Evolutionary conservation across 2,797 vertebrate genomes (phyloP), one percentile per base, ranked within the genome.

Genomic region (Myotis pilosus): DNA sequence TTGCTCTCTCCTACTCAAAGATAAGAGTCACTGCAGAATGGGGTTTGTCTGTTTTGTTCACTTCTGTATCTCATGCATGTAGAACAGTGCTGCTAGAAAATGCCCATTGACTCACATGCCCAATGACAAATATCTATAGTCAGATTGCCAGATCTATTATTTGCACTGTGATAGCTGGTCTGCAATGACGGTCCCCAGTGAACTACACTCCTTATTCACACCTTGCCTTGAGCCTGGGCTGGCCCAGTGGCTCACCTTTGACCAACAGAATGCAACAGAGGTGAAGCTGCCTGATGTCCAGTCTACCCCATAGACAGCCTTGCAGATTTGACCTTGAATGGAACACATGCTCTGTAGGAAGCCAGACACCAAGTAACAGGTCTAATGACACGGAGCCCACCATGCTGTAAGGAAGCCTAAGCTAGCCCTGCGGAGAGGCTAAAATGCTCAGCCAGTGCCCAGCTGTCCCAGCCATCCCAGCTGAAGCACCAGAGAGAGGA

Each of bases 71-170:
- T 69, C 76, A 23, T 3, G 9, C 15, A 8, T 57, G 87, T 86
- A 78, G 36, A 96, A 66, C 28, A 66, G 8, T 28, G 25, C 86
- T 86, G 3, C 79, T 68, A 91, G 69, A 94, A 95, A 92, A 86
- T 9, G n/a, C 17, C 62, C 51, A 15, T 49, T 87, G 87, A 62
- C n/a, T 13, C 12, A 25, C 30, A 64, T 2, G 49, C 9, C 84
- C 60, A 62, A 0, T 62, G 44, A 66, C 22, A 60, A 66, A 44
- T 8, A 49, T 41, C 75, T 44, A 3, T 0, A 47, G 6, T 33
- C 76, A 84, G 47, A 89, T 8, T 30, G 7, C 6, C 44, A 41
- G 8, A 13, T 64, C 78, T 64, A 13, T 75, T 38, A 33, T 33
- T 81, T 81, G 41, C n/a, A 28, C 17, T 25, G 8, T 30, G 6